These are phyloP conservation scores for Drosophila insularis DNA, from an alignment of 1,140 invertebrate species.

Conservation along the genomic window DNA sequence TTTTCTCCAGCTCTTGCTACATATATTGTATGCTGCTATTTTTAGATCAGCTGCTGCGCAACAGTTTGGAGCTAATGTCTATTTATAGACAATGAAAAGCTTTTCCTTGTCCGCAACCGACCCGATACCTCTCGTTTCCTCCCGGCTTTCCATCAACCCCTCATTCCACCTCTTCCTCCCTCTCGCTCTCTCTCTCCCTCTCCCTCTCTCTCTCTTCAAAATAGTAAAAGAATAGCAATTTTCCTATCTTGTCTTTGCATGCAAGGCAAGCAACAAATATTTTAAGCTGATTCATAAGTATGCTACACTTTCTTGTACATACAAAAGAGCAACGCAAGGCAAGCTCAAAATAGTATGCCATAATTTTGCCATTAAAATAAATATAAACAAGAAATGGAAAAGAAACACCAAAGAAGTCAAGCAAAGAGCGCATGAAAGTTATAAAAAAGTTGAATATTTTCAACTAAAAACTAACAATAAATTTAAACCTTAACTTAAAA, in stretches of 20 bases:
- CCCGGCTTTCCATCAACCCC: neutral
- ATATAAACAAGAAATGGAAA: no score
- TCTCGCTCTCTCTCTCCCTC: no score
- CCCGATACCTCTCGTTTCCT: no score
- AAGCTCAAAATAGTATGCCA: no score
- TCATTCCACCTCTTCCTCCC: neutral
- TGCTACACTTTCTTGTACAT: neutral
- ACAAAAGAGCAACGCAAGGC: no score
- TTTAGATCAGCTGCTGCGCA: constrained; percentile 55
- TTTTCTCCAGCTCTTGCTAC: constrained; percentile 39
- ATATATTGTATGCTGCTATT: constrained; percentile 52
- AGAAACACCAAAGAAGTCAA: no score
- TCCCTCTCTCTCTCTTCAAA: no score
- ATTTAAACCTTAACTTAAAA: no score
- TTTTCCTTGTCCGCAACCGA: neutral
- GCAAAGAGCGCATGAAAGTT: no score
- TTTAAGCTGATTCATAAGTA: neutral
- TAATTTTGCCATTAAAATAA: no score
- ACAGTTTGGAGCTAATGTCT: constrained; percentile 60
- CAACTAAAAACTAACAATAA: no score
- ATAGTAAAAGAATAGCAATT: neutral
- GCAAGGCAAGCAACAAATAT: neutral
- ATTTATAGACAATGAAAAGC: constrained; percentile 67
- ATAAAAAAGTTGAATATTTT: no score
- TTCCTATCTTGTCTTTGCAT: neutral